A percentile compares a stretch with the other conserved stretches of the same genome.
Evolutionary conservation across 1,140 invertebrate genomes (phyloP).

Genomic region (Sitobion miscanthi): DNA sequence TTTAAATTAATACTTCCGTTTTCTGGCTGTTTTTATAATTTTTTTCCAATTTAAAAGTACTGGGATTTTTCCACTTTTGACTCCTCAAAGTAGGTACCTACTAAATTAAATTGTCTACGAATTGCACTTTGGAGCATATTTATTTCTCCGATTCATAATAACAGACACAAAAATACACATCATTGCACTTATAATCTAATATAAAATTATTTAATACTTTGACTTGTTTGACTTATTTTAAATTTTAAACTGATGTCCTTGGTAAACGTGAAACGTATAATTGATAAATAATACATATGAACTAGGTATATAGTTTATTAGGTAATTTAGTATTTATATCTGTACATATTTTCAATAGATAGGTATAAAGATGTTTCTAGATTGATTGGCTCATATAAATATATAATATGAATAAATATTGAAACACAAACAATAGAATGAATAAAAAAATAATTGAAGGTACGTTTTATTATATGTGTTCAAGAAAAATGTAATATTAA

Average conservation of each 20-base stretch:
- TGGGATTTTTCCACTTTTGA: too few relatives aligned
- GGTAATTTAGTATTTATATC: constrained; percentile 2
- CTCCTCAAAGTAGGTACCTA: too few relatives aligned
- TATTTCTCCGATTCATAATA: too few relatives aligned
- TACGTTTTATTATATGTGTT: background rate
- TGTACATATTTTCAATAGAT: background rate
- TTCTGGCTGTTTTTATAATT: too few relatives aligned
- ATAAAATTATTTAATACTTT: background rate
- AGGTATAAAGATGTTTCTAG: background rate
- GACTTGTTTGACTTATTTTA: background rate
- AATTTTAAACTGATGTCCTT: background rate
- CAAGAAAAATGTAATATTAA: constrained; percentile 26
- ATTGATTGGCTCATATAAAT: background rate
- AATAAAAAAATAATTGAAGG: background rate
- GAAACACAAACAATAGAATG: background rate
- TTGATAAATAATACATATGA: constrained; percentile 10
- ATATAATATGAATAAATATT: background rate
- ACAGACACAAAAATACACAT: too few relatives aligned
- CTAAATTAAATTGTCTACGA: too few relatives aligned
- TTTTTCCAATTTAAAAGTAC: too few relatives aligned
- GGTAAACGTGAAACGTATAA: background rate
- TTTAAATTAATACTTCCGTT: too few relatives aligned
- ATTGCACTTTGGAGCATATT: too few relatives aligned
- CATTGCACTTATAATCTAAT: too few relatives aligned
- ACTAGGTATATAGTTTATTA: constrained; percentile 17